phyloP scores from a whole-genome alignment of 2,113 vertebrate species.

The Heterocephalus glaber region DNA sequence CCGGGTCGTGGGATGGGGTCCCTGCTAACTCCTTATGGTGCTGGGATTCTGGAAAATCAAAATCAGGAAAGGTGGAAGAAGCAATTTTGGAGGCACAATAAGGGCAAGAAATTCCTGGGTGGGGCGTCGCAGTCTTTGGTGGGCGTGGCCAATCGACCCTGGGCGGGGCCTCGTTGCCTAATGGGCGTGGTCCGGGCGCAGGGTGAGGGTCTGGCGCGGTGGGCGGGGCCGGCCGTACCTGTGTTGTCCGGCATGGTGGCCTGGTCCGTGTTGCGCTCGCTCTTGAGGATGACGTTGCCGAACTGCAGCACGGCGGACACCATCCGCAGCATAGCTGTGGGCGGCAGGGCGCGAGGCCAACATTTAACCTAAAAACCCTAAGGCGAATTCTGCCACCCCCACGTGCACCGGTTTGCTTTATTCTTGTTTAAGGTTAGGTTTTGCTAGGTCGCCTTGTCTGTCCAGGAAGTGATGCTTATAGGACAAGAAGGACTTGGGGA shows the following conservation, averaged over 20 bases:
- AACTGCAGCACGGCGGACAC: constrained; percentile 93
- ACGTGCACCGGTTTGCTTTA: too few species aligned
- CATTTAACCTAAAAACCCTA: not conserved
- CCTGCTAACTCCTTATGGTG: not conserved
- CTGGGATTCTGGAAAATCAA: not conserved
- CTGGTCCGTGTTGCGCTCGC: constrained; percentile 92
- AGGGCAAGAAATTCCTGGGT: not conserved
- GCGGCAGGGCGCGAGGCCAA: not conserved
- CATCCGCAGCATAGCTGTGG: constrained; percentile 88
- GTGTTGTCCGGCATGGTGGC: constrained; percentile 96
- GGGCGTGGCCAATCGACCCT: not conserved
- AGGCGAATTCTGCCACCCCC: not conserved
- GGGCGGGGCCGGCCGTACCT: constrained; percentile 67
- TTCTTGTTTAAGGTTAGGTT: too few species aligned
- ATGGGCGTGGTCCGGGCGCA: not conserved
- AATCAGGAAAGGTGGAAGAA: too few species aligned
- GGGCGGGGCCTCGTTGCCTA: not conserved
- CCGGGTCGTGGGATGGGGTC: accelerated
- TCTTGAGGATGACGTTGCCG: constrained; percentile 91
- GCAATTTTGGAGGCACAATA: not conserved
- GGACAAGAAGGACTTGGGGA: not conserved
- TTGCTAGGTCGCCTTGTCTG: not conserved
- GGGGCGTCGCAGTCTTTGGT: not conserved
- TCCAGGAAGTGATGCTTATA: not conserved
- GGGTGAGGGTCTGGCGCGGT: too few species aligned